A percentile compares a stretch with the other conserved stretches of the same genome.
phyloP scores from a whole-genome alignment of 2,888 invertebrate species.

The Sinhomidia bicolor region DNA sequence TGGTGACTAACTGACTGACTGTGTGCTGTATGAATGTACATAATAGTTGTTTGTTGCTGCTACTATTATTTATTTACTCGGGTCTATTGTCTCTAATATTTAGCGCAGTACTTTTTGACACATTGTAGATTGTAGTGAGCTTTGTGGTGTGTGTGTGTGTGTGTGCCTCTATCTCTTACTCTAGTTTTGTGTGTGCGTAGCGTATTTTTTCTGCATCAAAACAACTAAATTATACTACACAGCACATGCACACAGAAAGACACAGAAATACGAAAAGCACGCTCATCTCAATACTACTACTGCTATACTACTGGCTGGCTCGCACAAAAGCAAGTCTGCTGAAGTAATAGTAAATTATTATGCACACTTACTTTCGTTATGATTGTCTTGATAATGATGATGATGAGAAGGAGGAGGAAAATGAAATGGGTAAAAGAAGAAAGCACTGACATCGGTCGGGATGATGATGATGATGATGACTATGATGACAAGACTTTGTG shows the following conservation, averaged over 20 bases:
- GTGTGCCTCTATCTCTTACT: background rate
- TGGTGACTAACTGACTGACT: too few species aligned
- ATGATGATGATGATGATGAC: background rate
- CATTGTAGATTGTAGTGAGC: background rate
- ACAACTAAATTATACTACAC: background rate
- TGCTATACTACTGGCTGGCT: too few species aligned
- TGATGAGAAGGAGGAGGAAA: background rate
- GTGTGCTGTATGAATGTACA: too few species aligned
- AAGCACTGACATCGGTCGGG: background rate
- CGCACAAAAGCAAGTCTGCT: too few species aligned
- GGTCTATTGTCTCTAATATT: background rate
- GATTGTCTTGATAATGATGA: background rate
- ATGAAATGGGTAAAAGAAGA: background rate
- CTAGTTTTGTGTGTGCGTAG: background rate
- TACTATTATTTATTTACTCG: background rate
- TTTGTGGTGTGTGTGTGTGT: background rate
- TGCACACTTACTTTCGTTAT: constrained; percentile 34
- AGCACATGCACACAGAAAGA: too few species aligned
- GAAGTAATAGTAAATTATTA: constrained; percentile 22
- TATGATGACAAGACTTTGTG: background rate
- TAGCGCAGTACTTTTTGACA: constrained; percentile 3
- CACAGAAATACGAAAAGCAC: too few species aligned
- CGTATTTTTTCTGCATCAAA: background rate
- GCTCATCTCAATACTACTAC: too few species aligned
- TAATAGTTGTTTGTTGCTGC: too few species aligned